Evolutionary conservation across 2,797 vertebrate genomes (phyloP).

Genomic region (Semaprochilodus insignis): DNA sequence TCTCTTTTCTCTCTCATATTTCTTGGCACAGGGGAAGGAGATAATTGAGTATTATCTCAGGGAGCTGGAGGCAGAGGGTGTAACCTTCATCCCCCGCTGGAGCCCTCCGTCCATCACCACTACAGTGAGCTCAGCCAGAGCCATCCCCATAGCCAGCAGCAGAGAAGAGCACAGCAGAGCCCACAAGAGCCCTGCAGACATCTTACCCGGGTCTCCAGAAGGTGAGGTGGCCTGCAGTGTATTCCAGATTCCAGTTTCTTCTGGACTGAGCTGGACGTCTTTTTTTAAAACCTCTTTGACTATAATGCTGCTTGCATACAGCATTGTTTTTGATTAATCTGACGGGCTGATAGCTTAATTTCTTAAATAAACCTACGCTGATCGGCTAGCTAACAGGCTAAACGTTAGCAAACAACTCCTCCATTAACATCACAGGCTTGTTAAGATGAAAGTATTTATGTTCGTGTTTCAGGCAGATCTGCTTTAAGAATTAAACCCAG

Average conservation of each 20-base stretch:
- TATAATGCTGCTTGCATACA: no score
- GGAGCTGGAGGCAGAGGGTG: constrained; percentile 88
- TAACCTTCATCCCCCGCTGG: constrained; percentile 88
- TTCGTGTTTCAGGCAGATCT: no score
- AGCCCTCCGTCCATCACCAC: constrained; percentile 66
- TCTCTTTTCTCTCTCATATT: neutral
- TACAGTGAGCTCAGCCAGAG: constrained; percentile 64
- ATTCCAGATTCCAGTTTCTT: neutral
- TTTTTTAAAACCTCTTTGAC: neutral
- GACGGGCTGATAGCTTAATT: no score
- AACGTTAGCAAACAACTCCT: no score
- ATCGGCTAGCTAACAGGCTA: no score
- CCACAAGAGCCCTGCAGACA: constrained; percentile 60
- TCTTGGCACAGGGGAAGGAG: constrained; percentile 87
- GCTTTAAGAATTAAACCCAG: no score
- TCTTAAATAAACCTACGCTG: no score
- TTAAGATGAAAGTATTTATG: no score
- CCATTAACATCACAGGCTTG: no score
- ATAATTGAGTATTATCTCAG: constrained; percentile 93
- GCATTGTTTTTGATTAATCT: no score
- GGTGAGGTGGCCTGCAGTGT: neutral
- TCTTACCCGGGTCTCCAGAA: neutral
- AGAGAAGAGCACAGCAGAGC: constrained; percentile 60
- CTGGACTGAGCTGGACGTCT: neutral
- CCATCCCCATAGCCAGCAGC: constrained; percentile 64